Conservation (phyloP, 1,140 invertebrate genomes). For the Dendrolimus punctatus region DNA sequence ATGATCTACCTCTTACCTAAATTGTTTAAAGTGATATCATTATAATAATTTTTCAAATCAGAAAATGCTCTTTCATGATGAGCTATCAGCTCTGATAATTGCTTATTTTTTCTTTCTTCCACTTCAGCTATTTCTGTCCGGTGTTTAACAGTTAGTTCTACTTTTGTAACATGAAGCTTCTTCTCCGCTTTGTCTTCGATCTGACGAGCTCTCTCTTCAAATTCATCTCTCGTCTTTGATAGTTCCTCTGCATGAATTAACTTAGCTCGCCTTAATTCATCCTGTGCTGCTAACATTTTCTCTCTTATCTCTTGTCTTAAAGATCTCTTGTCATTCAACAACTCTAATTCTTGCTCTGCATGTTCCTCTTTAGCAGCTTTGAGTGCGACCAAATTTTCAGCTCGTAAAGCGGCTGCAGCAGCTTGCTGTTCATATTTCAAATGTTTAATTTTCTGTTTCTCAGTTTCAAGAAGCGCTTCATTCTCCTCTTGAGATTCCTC, state of each 20-base stretch:
- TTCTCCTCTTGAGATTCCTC: constrained; percentile 91
- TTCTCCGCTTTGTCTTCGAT: constrained; percentile 85
- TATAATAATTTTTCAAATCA: constrained; percentile 95
- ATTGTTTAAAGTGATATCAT: constrained; percentile 94
- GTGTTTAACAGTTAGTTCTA: constrained; percentile 82
- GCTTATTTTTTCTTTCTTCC: constrained; percentile 91
- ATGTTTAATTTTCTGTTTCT: constrained; percentile 95
- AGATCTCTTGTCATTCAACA: constrained; percentile 84
- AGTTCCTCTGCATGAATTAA: constrained; percentile 73
- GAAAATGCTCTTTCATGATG: constrained; percentile 89
- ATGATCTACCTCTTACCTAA: constrained; percentile 66
- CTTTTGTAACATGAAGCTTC: constrained; percentile 80
- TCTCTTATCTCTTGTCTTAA: constrained; percentile 83
- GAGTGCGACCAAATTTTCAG: constrained; percentile 58
- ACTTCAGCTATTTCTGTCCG: constrained; percentile 87
- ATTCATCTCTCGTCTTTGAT: constrained; percentile 77
- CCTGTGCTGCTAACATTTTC: constrained; percentile 77
- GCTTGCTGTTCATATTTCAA: constrained; percentile 93
- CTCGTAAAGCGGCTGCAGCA: constrained; percentile 82
- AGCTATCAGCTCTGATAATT: constrained; percentile 85
- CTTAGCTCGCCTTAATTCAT: constrained; percentile 55
- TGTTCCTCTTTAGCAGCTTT: constrained; percentile 73
- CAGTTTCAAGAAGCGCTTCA: constrained; percentile 88
- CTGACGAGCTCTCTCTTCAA: constrained; percentile 83
- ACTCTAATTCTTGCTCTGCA: constrained; percentile 80